Percentiles rank a stretch among this genome's conserved stretches.
Evolutionary conservation across 2,888 invertebrate genomes (phyloP).

Genomic region (Flabesymbios commensalis): DNA sequence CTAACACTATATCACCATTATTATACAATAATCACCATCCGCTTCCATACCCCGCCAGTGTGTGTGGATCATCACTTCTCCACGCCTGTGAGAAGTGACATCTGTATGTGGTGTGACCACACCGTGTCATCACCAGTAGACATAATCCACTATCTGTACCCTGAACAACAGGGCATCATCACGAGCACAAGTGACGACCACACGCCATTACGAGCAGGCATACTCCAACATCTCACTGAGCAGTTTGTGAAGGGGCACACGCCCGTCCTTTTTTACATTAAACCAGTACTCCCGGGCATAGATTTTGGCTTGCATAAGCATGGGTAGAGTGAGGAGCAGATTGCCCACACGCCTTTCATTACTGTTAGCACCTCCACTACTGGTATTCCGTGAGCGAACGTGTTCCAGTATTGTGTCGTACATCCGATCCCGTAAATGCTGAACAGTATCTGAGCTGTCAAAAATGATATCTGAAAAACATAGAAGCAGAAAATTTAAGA

Average conservation of each 20-base stretch:
- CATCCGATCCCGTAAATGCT: constrained; percentile 85
- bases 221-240: constrained; percentile 92
- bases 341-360: constrained; percentile 78
- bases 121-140: too few relatives aligned
- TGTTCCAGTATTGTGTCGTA: constrained; percentile 85
- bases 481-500: background rate
- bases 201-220: constrained; percentile 3
- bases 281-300: constrained; percentile 91
- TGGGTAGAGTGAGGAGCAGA: constrained; percentile 83
- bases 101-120: too few relatives aligned
- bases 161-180: too few relatives aligned
- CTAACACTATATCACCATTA: too few relatives aligned
- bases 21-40: too few relatives aligned
- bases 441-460: constrained; percentile 83
- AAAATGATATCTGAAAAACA: constrained; percentile 77
- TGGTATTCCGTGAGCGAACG: constrained; percentile 66
- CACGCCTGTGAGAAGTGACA: too few relatives aligned
- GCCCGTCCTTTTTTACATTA: constrained; percentile 81
- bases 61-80: too few relatives aligned
- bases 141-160: too few relatives aligned
- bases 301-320: constrained; percentile 85
- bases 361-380: constrained; percentile 74
- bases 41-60: too few relatives aligned
- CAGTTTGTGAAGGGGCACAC: constrained; percentile 92
- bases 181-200: too few relatives aligned